Base-by-base conservation (phyloP, 2,888 invertebrate species). In the Oscheius sp. region DNA sequence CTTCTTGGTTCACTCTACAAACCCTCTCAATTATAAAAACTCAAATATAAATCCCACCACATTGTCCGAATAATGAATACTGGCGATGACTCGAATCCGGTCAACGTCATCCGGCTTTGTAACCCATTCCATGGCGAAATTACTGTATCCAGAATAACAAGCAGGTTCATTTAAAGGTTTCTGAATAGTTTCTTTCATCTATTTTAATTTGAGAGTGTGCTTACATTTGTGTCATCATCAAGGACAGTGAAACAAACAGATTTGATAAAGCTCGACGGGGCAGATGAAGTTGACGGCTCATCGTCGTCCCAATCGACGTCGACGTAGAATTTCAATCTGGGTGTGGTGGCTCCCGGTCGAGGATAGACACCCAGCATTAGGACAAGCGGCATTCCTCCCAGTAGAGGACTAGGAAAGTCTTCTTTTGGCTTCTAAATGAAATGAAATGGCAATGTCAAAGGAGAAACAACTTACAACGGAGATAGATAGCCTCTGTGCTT, bases 1-100 rank as follows among this genome's bases (percentile, higher is more conserved):
- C 74, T 77, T 23, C 80, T 29, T 7, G 80, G 80, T 58, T 80
- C 76, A 12, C 72, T 76, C 80, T 80, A n/a, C n/a, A n/a, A n/a
- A n/a, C n/a, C n/a, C n/a, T n/a, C n/a, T n/a, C n/a, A n/a, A n/a
- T n/a, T n/a, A n/a, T n/a, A n/a, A n/a, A n/a, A n/a, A n/a, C n/a
- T n/a, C n/a, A n/a, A n/a, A n/a, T n/a, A n/a, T n/a, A n/a, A n/a
- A n/a, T n/a, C 35, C 35, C 18, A 80, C 79, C 59, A 80, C 78
- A 69, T 21, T 72, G 41, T 80, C 80, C 29, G 78, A 63, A 63
- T 69, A 80, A 45, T 80, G 77, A 0, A 78, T 70, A 72, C 73
- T 80, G 5, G 74, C 75, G n/a, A 78, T 77, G 9, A 72, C 66
- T 43, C 70, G 73, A n/a, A 80, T 63, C 23, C 46, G 53, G 2